phyloP scores from a whole-genome alignment of 1,140 invertebrate genomes.

The Drosophila pachea region DNA sequence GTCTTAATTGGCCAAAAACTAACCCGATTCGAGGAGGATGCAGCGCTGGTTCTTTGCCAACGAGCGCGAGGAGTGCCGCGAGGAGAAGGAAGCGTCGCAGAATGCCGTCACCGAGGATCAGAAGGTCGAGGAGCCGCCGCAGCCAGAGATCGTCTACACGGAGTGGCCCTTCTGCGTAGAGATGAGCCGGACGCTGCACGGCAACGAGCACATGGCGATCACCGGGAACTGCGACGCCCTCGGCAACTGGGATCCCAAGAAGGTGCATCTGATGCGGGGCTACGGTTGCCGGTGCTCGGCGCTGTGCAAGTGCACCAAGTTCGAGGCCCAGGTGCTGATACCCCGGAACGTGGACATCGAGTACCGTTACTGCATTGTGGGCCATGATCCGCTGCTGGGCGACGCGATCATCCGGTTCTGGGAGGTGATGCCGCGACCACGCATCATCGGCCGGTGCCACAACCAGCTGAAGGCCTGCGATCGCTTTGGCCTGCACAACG shows the following conservation, averaged over 20 bases:
- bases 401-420: slow-evolving; percentile 86
- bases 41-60: slow-evolving; percentile 72
- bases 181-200: slow-evolving; percentile 10
- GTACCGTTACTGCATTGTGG: slow-evolving; percentile 90
- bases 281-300: slow-evolving; percentile 15
- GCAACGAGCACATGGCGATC: slow-evolving; percentile 79
- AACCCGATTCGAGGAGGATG: slow-evolving; percentile 30
- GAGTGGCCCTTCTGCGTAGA: slow-evolving; percentile 60
- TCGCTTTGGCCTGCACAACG: slow-evolving; percentile 83
- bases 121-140: background rate
- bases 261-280: slow-evolving; percentile 78
- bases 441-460: slow-evolving; percentile 79
- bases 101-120: background rate
- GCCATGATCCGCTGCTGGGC: slow-evolving; percentile 79
- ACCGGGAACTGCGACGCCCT: slow-evolving; percentile 78
- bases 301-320: slow-evolving; percentile 58
- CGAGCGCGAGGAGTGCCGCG: slow-evolving; percentile 55
- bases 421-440: slow-evolving; percentile 88
- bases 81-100: background rate
- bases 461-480: slow-evolving; percentile 78
- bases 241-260: slow-evolving; percentile 79
- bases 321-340: slow-evolving; percentile 80
- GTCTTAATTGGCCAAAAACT: no score
- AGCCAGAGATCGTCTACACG: slow-evolving; percentile 16
- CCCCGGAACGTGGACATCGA: slow-evolving; percentile 84